Conservation (phyloP, 2,888 invertebrate species). For the Eupsilia transversa region DNA sequence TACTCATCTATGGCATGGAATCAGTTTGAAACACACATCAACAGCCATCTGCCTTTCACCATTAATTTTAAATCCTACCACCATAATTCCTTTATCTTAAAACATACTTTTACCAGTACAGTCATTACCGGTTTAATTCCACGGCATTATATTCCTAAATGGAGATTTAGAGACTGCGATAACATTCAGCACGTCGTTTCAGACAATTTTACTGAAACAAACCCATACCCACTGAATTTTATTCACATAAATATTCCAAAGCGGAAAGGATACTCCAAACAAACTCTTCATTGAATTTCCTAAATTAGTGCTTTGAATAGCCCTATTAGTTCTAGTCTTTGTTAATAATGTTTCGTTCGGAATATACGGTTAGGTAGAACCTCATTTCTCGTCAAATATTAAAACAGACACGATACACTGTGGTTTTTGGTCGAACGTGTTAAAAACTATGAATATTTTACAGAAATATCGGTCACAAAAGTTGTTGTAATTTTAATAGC, state of each 20-base stretch:
- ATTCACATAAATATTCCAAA: constrained; percentile 34
- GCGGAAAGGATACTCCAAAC: constrained; percentile 7
- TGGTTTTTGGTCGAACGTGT: constrained; percentile 48
- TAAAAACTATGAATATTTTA: constrained; percentile 58
- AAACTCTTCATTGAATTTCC: constrained; percentile 46
- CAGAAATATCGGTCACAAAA: constrained; percentile 11
- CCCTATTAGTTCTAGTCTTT: constrained; percentile 14
- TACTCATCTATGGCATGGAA: neutral
- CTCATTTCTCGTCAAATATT: constrained; percentile 48
- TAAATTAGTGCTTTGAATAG: constrained; percentile 34
- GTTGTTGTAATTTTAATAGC: constrained; percentile 38
- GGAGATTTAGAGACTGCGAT: constrained; percentile 16
- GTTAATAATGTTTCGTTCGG: constrained; percentile 10
- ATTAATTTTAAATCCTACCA: neutral
- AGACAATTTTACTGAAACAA: constrained; percentile 25
- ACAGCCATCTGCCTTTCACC: neutral
- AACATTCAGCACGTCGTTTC: constrained; percentile 30
- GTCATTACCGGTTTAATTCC: constrained; percentile 16
- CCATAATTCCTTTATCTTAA: constrained; percentile 3
- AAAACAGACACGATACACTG: constrained; percentile 15
- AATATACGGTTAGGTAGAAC: constrained; percentile 17
- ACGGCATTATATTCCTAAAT: constrained; percentile 28
- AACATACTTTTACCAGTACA: constrained; percentile 2
- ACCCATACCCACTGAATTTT: constrained; percentile 18
- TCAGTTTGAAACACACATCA: neutral